A percentile compares a stretch with the other conserved stretches of the same genome.
Evolutionary conservation across 1,140 invertebrate species (phyloP).

Genomic region (Paracyclopina nana): DNA sequence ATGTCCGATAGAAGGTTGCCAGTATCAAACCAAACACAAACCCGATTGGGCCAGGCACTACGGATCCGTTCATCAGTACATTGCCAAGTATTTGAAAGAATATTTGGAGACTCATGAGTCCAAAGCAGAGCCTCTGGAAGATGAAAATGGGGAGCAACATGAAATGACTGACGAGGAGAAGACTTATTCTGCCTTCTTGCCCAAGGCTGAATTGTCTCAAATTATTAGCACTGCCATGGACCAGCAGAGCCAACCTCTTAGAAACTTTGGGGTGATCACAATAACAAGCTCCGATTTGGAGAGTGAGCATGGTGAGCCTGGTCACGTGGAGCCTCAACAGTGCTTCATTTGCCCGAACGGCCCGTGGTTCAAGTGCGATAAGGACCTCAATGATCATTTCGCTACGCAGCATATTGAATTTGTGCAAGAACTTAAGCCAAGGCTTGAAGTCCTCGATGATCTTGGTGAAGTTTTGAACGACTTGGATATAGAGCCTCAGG

Average conservation of each 20-base stretch:
- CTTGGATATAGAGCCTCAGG: too few relatives aligned
- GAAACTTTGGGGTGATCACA: background rate
- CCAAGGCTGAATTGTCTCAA: background rate
- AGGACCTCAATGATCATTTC: background rate
- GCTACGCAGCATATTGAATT: background rate
- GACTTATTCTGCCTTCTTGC: background rate
- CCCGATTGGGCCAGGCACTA: slow-evolving; percentile 16
- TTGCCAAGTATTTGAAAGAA: slow-evolving; percentile 13
- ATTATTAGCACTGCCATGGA: background rate
- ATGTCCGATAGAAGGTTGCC: slow-evolving; percentile 14
- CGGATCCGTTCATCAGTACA: slow-evolving; percentile 15
- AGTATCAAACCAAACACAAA: slow-evolving; percentile 14
- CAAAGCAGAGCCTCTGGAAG: background rate
- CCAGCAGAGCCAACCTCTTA: background rate
- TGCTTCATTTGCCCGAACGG: background rate
- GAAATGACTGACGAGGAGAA: background rate
- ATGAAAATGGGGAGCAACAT: background rate
- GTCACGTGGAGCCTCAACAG: background rate
- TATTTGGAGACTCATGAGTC: background rate
- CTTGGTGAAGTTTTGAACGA: too few relatives aligned
- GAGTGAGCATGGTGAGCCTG: background rate
- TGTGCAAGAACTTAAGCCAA: background rate
- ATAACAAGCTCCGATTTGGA: too few relatives aligned
- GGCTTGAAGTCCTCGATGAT: background rate
- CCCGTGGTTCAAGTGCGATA: background rate